phyloP scores from a whole-genome alignment of 2,888 invertebrate species.

The Polylopha cassiicola region DNA sequence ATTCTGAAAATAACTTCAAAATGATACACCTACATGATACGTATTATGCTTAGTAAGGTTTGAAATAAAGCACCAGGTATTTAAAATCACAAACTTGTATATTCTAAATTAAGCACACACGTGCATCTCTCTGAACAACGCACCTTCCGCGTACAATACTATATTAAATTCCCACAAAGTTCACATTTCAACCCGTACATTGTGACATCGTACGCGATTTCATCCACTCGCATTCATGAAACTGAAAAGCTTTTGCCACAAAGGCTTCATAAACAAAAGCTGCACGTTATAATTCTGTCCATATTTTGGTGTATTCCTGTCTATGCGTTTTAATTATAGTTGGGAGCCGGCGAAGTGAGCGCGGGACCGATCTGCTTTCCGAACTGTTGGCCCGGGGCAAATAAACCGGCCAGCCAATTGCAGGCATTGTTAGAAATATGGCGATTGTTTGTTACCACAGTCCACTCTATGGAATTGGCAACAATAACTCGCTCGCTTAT shows the following conservation, averaged over 20 bases:
- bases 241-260: conserved; percentile 10
- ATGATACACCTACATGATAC: too few species aligned
- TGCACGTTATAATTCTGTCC: conserved; percentile 13
- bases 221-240: background rate
- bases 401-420: conserved; percentile 40
- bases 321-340: conserved; percentile 45
- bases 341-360: conserved; percentile 46
- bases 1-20: too few species aligned
- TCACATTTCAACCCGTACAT: too few species aligned
- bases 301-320: conserved; percentile 23
- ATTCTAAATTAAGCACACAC: too few species aligned
- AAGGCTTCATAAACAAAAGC: conserved; percentile 9
- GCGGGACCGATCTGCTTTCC: conserved; percentile 33
- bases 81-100: too few species aligned
- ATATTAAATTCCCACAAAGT: too few species aligned
- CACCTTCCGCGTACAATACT: too few species aligned
- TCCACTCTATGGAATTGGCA: conserved; percentile 33
- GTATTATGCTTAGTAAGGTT: too few species aligned
- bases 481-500: conserved; percentile 30
- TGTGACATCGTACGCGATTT: too few species aligned
- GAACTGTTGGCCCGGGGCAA: conserved; percentile 42
- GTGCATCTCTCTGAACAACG: too few species aligned
- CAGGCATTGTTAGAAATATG: conserved; percentile 54
- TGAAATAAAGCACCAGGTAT: too few species aligned
- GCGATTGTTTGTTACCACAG: conserved; percentile 43